Percentiles rank a stretch among this genome's conserved stretches.
phyloP scores from a whole-genome alignment of 2,113 vertebrate species.

The Eptatretus burgeri region DNA sequence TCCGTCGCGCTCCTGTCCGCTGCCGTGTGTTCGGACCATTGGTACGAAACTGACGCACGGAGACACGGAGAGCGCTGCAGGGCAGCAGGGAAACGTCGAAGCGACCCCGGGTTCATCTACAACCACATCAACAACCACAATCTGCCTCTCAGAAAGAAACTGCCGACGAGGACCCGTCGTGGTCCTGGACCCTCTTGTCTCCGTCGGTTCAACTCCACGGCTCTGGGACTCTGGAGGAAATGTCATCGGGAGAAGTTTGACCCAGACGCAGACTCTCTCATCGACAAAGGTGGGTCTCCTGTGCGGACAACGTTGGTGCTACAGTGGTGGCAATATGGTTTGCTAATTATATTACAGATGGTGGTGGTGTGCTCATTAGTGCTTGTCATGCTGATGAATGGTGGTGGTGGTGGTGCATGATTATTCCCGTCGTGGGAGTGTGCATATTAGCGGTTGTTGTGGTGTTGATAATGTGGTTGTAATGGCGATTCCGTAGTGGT shows the following conservation, averaged over 20 bases:
- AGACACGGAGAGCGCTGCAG: constrained; percentile 82
- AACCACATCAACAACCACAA: constrained; percentile 62
- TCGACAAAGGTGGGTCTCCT: constrained; percentile 44
- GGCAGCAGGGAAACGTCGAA: constrained; percentile 65
- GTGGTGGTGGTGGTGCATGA: not conserved
- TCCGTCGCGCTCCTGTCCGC: constrained; percentile 92
- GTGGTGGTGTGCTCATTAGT: not conserved
- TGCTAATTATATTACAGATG: too few relatives aligned
- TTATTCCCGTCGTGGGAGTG: not conserved
- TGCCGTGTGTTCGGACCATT: constrained; percentile 93
- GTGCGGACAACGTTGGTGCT: not conserved
- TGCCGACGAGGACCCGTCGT: constrained; percentile 46
- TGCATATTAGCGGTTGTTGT: too few relatives aligned
- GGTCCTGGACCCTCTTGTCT: constrained; percentile 75
- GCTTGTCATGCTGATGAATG: not conserved
- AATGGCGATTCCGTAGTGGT: too few relatives aligned
- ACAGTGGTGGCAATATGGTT: not conserved
- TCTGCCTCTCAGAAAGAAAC: constrained; percentile 55
- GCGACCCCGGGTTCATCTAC: constrained; percentile 93
- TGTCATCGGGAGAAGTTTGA: constrained; percentile 73
- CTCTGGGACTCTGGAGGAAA: constrained; percentile 93
- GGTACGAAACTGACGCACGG: constrained; percentile 94
- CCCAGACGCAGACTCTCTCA: constrained; percentile 52
- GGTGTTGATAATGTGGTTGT: too few relatives aligned
- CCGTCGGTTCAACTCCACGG: constrained; percentile 86